Evolutionary conservation across 2,113 vertebrate genomes (phyloP).

Genomic region (Verasper variegatus): DNA sequence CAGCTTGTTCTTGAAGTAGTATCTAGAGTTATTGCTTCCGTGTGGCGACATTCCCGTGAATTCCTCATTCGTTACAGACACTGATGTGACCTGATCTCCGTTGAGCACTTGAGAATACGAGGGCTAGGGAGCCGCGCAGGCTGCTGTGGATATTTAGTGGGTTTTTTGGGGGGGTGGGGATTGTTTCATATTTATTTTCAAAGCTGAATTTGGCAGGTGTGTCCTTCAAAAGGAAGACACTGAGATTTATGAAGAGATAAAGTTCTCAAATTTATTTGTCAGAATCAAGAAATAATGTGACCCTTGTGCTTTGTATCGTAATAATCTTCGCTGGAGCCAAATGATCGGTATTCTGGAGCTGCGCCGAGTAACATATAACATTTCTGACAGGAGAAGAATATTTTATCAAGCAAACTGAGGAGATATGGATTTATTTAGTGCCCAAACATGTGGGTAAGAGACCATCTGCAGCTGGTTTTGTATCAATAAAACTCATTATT

Average conservation of each 20-base stretch:
- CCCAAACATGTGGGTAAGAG: background rate
- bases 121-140: background rate
- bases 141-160: too few species aligned
- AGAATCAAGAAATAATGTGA: conserved; percentile 9
- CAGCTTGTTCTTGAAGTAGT: conserved; percentile 9
- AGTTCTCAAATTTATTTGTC: background rate
- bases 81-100: background rate
- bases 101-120: conserved; percentile 4
- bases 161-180: background rate
- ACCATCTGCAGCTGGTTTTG: background rate
- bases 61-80: conserved; percentile 11
- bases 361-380: conserved; percentile 24
- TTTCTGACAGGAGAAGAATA: background rate
- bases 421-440: background rate
- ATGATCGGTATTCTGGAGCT: conserved; percentile 11
- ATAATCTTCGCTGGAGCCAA: conserved; percentile 15
- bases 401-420: background rate
- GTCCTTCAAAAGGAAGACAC: background rate
- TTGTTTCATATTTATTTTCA: too few species aligned
- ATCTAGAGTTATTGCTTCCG: conserved; percentile 15
- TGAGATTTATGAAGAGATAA: background rate
- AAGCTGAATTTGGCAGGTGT: conserved; percentile 10
- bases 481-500: background rate
- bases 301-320: conserved; percentile 16
- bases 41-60: background rate